Evolutionary conservation across 2,888 invertebrate species (phyloP).

Genomic region (Phasia obesa): DNA sequence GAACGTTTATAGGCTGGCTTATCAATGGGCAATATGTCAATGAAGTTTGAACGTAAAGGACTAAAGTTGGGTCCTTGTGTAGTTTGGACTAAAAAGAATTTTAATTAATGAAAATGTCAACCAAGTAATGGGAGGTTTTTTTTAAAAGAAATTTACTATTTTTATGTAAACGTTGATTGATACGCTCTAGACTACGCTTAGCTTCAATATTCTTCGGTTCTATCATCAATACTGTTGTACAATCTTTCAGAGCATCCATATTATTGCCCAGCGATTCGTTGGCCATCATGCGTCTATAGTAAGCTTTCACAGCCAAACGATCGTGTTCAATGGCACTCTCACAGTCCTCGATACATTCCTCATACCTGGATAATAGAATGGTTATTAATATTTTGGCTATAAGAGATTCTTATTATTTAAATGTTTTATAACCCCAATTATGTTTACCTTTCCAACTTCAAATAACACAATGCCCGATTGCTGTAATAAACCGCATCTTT

Average conservation of each 20-base stretch:
- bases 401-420: neutral
- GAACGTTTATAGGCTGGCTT: slow-evolving; percentile 80
- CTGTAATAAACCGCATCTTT: slow-evolving; percentile 92
- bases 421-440: neutral
- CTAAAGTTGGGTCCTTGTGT: slow-evolving; percentile 77
- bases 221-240: slow-evolving; percentile 87
- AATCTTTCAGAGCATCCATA: slow-evolving; percentile 88
- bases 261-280: slow-evolving; percentile 88
- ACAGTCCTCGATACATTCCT: slow-evolving; percentile 86
- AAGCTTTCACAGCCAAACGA: slow-evolving; percentile 91
- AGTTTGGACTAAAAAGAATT: slow-evolving; percentile 51
- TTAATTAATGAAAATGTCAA: neutral
- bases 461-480: slow-evolving; percentile 93
- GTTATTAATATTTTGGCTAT: too few species aligned
- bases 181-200: slow-evolving; percentile 81
- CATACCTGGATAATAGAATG: too few species aligned
- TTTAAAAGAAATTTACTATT: slow-evolving; percentile 72
- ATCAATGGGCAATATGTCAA: slow-evolving; percentile 77
- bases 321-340: slow-evolving; percentile 90
- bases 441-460: slow-evolving; percentile 90
- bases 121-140: too few species aligned
- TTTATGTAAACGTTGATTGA: slow-evolving; percentile 77
- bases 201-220: slow-evolving; percentile 91
- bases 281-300: slow-evolving; percentile 90
- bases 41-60: slow-evolving; percentile 72